Conservation (phyloP, 2,888 invertebrate genomes). For the Octodonta nipae region DNA sequence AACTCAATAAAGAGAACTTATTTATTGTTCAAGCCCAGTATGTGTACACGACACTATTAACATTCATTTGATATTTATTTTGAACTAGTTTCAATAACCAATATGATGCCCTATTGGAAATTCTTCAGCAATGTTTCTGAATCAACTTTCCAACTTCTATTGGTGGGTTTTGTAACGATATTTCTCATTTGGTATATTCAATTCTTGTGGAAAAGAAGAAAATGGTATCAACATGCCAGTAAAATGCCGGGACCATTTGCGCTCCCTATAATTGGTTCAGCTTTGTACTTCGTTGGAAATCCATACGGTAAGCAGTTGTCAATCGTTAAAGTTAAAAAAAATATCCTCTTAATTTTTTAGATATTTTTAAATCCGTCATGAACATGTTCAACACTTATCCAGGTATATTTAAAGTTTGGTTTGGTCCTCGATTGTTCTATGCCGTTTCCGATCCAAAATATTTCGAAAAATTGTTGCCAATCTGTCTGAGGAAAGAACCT, state of each 20-base stretch:
- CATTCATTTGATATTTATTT: too few species aligned
- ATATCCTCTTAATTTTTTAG: too few species aligned
- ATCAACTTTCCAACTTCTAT: too few species aligned
- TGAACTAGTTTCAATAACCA: too few species aligned
- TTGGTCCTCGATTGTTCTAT: constrained; percentile 21
- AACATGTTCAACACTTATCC: constrained; percentile 17
- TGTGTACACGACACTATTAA: too few species aligned
- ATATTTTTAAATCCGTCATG: constrained; percentile 14
- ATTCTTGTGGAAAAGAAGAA: constrained; percentile 19
- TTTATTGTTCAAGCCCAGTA: too few species aligned
- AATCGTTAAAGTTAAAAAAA: too few species aligned
- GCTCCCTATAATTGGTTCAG: constrained; percentile 21
- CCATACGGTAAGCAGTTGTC: constrained; percentile 16
- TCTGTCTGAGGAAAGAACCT: constrained; percentile 19
- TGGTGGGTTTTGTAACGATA: too few species aligned
- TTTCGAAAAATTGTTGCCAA: constrained; percentile 21
- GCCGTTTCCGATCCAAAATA: constrained; percentile 20
- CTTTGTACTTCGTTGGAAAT: constrained; percentile 17
- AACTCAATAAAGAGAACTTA: too few species aligned
- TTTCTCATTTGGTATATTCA: constrained; percentile 14
- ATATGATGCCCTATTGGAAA: too few species aligned
- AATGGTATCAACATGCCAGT: constrained; percentile 16
- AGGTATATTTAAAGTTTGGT: constrained; percentile 20
- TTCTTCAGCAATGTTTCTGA: too few species aligned
- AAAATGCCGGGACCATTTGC: constrained; percentile 19